phyloP scores from a whole-genome alignment of 2,113 vertebrate genomes.

The Epinephelus moara region DNA sequence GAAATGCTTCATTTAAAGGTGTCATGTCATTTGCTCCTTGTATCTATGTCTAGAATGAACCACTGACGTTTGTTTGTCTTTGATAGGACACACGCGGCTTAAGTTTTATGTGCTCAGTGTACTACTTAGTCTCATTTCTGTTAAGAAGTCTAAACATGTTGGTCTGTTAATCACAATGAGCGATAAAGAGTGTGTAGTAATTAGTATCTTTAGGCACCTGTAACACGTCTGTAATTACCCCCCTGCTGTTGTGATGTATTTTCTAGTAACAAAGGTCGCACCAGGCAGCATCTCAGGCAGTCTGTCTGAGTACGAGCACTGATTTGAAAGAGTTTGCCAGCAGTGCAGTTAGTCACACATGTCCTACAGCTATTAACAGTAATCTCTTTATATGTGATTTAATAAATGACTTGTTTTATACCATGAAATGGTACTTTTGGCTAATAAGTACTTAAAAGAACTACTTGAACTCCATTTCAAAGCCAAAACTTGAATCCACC shows the following conservation, averaged over 20 bases:
- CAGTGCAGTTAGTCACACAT: constrained; percentile 5
- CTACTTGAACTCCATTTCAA: constrained; percentile 4
- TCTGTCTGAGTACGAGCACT: not conserved
- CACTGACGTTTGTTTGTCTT: not conserved
- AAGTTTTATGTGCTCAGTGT: not conserved
- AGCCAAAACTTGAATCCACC: not conserved
- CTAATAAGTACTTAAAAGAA: constrained; percentile 1
- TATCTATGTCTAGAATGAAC: too few species aligned
- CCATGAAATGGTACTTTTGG: not conserved
- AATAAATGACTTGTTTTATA: not conserved
- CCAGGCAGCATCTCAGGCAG: constrained; percentile 5
- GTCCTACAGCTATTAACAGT: constrained; percentile 3
- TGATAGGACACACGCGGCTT: not conserved
- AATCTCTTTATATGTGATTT: not conserved
- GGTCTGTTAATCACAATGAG: constrained; percentile 31
- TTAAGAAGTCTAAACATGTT: constrained; percentile 23
- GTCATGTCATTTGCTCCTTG: too few species aligned
- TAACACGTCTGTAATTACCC: constrained; percentile 26
- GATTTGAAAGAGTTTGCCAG: constrained; percentile 4
- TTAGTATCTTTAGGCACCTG: constrained; percentile 50
- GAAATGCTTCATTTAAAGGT: not conserved
- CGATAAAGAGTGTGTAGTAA: constrained; percentile 16
- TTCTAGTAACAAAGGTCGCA: constrained; percentile 21
- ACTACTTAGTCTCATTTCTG: not conserved
- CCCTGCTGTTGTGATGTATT: constrained; percentile 38